Evolutionary conservation across 2,113 vertebrate genomes (phyloP).

Genomic region (Rhinolophus sinicus): DNA sequence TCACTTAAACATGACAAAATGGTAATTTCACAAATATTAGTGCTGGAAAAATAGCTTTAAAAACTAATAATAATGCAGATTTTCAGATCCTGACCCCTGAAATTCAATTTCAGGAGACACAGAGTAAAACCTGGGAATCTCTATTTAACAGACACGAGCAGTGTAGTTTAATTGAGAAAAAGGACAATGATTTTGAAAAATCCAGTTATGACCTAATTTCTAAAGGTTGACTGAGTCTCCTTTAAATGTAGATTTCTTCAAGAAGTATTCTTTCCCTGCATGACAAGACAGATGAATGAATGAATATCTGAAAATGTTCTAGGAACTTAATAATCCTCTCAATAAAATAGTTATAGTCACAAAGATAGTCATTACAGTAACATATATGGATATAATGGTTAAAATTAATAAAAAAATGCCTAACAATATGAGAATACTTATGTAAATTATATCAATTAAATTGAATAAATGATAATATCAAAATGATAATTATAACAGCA

Average conservation of each 20-base stretch:
- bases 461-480: not conserved
- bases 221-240: not conserved
- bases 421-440: not conserved
- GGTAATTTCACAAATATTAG: not conserved
- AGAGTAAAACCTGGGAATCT: not conserved
- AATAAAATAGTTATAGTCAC: conserved; percentile 2
- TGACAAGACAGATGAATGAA: not conserved
- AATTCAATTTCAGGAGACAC: not conserved
- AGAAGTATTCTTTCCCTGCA: not conserved
- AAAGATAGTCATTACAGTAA: not conserved
- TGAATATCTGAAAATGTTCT: not conserved
- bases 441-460: not conserved
- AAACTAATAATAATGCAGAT: not conserved
- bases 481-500: not conserved
- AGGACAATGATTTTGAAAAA: not conserved
- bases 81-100: not conserved
- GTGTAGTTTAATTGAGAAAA: not conserved
- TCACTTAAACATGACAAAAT: not conserved
- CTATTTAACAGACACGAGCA: not conserved
- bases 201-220: not conserved
- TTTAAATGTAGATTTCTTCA: not conserved
- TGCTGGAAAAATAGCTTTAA: not conserved
- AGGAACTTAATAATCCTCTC: not conserved
- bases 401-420: not conserved
- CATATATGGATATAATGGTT: not conserved